phyloP scores from a whole-genome alignment of 2,888 invertebrate genomes.

The Epirrhoe alternata region DNA sequence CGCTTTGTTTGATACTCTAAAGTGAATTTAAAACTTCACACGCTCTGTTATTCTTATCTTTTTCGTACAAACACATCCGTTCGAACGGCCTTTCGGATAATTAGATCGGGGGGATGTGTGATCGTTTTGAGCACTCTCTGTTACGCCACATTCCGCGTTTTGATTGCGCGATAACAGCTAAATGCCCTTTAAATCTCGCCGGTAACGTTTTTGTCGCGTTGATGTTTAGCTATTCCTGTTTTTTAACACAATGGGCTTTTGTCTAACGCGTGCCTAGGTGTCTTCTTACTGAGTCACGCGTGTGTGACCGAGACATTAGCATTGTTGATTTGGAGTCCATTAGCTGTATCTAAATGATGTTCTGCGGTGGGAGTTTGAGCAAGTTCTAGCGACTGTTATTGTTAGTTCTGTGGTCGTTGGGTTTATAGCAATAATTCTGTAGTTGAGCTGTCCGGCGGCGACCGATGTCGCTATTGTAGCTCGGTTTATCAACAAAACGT shows the following conservation, averaged over 20 bases:
- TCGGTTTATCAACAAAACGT: conserved; percentile 58
- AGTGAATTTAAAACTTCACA: conserved; percentile 51
- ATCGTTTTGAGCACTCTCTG: conserved; percentile 67
- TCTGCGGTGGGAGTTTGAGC: conserved; percentile 42
- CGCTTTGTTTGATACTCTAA: conserved; percentile 52
- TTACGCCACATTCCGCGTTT: conserved; percentile 63
- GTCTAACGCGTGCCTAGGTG: conserved; percentile 56
- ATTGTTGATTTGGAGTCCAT: conserved; percentile 47
- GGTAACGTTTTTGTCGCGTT: conserved; percentile 67
- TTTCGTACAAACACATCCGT: conserved; percentile 46
- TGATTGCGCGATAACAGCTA: conserved; percentile 67
- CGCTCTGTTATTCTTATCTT: conserved; percentile 48
- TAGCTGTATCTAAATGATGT: conserved; percentile 53
- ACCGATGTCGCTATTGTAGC: conserved; percentile 54
- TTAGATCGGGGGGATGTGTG: conserved; percentile 63
- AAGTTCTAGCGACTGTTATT: conserved; percentile 45
- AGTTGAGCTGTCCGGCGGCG: conserved; percentile 45
- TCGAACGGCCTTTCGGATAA: conserved; percentile 59
- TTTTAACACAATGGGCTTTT: conserved; percentile 72
- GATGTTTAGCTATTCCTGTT: conserved; percentile 66
- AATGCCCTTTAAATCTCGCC: conserved; percentile 66
- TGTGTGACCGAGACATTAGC: conserved; percentile 49
- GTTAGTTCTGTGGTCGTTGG: conserved; percentile 42
- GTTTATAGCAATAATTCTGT: conserved; percentile 56
- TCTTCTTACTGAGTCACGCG: conserved; percentile 53